Conservation (phyloP, 2,888 invertebrate genomes). For the Leptinotarsa peninsularis region DNA sequence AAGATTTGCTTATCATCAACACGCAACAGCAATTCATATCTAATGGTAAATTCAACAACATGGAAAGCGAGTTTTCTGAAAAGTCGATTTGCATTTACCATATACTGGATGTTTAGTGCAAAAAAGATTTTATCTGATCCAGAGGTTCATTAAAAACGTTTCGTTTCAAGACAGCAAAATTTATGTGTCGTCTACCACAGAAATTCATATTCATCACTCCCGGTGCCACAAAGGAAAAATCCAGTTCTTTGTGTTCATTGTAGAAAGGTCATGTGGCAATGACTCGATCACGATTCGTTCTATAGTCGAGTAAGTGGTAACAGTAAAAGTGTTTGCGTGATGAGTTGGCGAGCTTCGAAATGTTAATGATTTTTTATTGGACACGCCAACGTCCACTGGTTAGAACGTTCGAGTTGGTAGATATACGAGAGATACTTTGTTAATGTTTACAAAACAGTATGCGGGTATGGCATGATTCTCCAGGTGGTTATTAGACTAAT, state of each 20-base stretch:
- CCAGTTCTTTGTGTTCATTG: not conserved
- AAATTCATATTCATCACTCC: slow-evolving; percentile 12
- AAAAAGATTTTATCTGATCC: not conserved
- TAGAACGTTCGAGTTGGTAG: slow-evolving; percentile 32
- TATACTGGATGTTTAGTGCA: too few relatives aligned
- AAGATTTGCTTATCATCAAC: too few relatives aligned
- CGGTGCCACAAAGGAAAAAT: not conserved
- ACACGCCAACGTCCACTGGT: slow-evolving; percentile 28
- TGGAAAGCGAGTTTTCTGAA: too few relatives aligned
- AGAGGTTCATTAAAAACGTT: not conserved
- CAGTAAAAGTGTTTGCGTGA: slow-evolving; percentile 46
- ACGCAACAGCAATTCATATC: too few relatives aligned
- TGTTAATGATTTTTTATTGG: slow-evolving; percentile 48
- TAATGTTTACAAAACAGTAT: slow-evolving; percentile 23
- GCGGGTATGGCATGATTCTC: slow-evolving; percentile 9
- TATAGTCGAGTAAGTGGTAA: slow-evolving; percentile 6
- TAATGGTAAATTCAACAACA: too few relatives aligned
- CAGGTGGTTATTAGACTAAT: slow-evolving; percentile 8
- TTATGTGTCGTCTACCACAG: not conserved
- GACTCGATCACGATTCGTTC: slow-evolving; percentile 21
- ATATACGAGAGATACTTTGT: slow-evolving; percentile 29
- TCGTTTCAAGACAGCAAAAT: not conserved
- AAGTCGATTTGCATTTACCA: too few relatives aligned
- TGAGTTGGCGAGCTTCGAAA: slow-evolving; percentile 36
- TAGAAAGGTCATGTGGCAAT: slow-evolving; percentile 31